Evolutionary conservation across 2,797 vertebrate species (phyloP), one percentile per base, ranked within the genome.

Genomic region (Furcifer pardalis): DNA sequence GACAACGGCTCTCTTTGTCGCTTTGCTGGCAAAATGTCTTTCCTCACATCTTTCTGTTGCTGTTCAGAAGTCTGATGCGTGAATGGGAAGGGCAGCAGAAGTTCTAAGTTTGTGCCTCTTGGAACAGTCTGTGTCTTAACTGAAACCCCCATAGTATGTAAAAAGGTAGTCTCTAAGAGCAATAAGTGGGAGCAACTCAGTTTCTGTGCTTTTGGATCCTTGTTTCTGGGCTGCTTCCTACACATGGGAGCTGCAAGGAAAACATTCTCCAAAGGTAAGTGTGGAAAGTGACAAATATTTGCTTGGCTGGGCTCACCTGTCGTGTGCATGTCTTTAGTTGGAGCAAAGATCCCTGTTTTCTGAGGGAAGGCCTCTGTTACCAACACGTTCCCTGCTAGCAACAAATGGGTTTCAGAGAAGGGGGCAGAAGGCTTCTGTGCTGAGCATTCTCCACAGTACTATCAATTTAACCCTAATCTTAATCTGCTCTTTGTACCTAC

Each of bases 401-500:
- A n/a, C n/a, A n/a, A n/a, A n/a, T n/a, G n/a, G n/a, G n/a, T n/a
- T n/a, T n/a, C n/a, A n/a, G n/a, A n/a, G n/a, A n/a, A n/a, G n/a
- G n/a, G n/a, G n/a, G n/a, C n/a, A n/a, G n/a, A n/a, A n/a, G n/a
- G n/a, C 52, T 19, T 71, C 40, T 40, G 9, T 37, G 12, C 37
- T 56, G 52, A 42, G 9, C 8, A 71, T 37, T 4, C 9, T 27
- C 9, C 42, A 23, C 23, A 71, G 27, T 21, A 10, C 40, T 71
- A 25, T 37, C 25, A 71, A 4, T 3, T 71, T 56, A 56, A 25
- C 40, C 21, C 4, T 25, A 42, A 37, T 42, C 23, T 19, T 21
- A 71, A 40, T 71, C 68, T 40, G 7, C 40, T 71, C 25, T 8
- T 19, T 19, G 17, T 56, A 19, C 27, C 30, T 91, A 98, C 98